phyloP scores from a whole-genome alignment of 2,797 vertebrate genomes.

The Epinephelus coioides region DNA sequence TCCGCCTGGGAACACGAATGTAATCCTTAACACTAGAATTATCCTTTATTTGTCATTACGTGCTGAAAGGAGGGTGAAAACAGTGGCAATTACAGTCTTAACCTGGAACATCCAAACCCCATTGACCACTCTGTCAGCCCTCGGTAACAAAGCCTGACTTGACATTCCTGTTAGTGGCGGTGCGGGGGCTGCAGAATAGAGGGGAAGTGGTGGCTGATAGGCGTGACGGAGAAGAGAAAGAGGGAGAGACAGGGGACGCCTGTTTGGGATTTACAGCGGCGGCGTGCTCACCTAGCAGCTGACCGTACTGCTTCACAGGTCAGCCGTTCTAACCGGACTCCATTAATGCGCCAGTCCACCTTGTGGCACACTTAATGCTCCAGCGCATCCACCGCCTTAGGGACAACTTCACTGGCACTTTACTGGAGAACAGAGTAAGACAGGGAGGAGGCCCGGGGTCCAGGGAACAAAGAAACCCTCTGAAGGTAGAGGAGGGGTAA shows the following conservation, averaged over 20 bases:
- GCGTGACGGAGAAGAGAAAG: slow-evolving; percentile 69
- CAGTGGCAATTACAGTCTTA: slow-evolving; percentile 65
- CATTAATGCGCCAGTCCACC: slow-evolving; percentile 81
- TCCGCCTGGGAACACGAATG: slow-evolving; percentile 53
- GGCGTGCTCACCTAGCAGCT: slow-evolving; percentile 74
- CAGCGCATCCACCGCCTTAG: slow-evolving; percentile 67
- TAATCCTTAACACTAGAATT: slow-evolving; percentile 67
- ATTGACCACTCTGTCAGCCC: slow-evolving; percentile 80
- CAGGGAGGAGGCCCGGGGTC: slow-evolving; percentile 52
- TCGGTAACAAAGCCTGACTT: slow-evolving; percentile 76
- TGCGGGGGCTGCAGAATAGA: slow-evolving; percentile 53
- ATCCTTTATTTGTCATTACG: slow-evolving; percentile 73
- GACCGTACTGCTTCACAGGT: slow-evolving; percentile 80
- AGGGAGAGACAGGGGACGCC: slow-evolving; percentile 64
- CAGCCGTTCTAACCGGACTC: slow-evolving; percentile 79
- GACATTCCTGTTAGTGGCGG: slow-evolving; percentile 78
- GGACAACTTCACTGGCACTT: slow-evolving; percentile 80
- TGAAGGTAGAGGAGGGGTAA: slow-evolving; percentile 49
- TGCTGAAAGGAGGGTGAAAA: slow-evolving; percentile 68
- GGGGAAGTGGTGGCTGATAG: slow-evolving; percentile 70
- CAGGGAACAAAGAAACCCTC: slow-evolving; percentile 62
- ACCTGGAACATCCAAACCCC: slow-evolving; percentile 71
- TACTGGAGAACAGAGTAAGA: slow-evolving; percentile 58
- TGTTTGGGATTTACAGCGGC: slow-evolving; percentile 81
- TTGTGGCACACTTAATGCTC: slow-evolving; percentile 80